phyloP scores from a whole-genome alignment of 1,140 invertebrate species.

The Chironomus tepperi region DNA sequence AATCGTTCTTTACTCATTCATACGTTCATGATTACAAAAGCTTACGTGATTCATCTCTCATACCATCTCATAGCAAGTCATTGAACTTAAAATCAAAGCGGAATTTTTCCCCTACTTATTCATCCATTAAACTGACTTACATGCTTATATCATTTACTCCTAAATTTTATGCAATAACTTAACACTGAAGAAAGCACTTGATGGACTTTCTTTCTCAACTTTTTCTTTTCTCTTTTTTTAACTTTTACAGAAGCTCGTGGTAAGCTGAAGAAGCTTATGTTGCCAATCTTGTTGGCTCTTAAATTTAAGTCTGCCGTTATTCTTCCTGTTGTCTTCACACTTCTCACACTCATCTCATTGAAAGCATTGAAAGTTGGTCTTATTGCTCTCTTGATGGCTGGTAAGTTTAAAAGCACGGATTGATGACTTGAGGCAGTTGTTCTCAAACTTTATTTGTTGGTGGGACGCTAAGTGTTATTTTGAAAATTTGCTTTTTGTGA shows the following conservation, averaged over 20 bases:
- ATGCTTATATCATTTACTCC: background rate
- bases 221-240: constrained; percentile 25
- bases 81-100: background rate
- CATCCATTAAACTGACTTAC: background rate
- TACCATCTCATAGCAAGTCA: background rate
- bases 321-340: constrained; percentile 51
- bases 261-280: constrained; percentile 50
- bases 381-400: constrained; percentile 51
- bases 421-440: no score
- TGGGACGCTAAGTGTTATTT: no score
- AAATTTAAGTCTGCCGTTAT: constrained; percentile 54
- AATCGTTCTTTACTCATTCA: background rate
- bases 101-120: background rate
- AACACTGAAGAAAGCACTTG: background rate
- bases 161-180: background rate
- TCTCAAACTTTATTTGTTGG: no score
- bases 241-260: constrained; percentile 44
- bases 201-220: background rate
- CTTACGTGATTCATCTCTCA: background rate
- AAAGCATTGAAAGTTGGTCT: constrained; percentile 54
- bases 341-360: constrained; percentile 51
- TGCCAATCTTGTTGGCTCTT: constrained; percentile 51
- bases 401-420: constrained; percentile 26
- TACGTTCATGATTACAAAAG: background rate
- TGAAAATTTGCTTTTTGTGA: background rate